A percentile compares a stretch with the other conserved stretches of the same genome.
These are phyloP conservation scores for Lutraria rhynchaena DNA, from an alignment of 1,140 invertebrate species.

Conservation along the genomic window DNA sequence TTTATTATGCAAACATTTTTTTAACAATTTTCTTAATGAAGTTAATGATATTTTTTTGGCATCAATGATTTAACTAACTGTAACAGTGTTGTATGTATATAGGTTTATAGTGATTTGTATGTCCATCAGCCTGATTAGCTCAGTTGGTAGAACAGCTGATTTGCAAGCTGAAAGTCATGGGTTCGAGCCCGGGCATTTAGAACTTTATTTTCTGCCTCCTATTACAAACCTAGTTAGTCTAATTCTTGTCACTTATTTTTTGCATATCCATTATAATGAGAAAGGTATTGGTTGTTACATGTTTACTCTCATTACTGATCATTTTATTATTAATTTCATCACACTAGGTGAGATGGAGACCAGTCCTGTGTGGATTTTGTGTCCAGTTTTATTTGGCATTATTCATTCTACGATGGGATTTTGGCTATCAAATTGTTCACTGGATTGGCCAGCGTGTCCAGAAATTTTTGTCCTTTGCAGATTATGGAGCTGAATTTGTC, in stretches of 20 bases:
- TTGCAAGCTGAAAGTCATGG: too few relatives aligned
- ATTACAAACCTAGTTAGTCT: too few relatives aligned
- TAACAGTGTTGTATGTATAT: not conserved
- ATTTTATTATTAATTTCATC: too few relatives aligned
- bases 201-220: too few relatives aligned
- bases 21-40: too few relatives aligned
- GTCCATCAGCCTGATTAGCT: too few relatives aligned
- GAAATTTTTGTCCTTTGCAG: constrained; percentile 90
- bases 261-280: not conserved
- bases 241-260: not conserved
- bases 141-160: too few relatives aligned
- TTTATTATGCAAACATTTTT: too few relatives aligned
- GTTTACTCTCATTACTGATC: too few relatives aligned
- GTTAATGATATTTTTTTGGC: not conserved
- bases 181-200: too few relatives aligned
- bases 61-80: not conserved
- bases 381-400: constrained; percentile 94
- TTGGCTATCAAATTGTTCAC: constrained; percentile 89
- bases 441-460: constrained; percentile 89
- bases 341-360: constrained; percentile 77
- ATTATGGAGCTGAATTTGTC: constrained; percentile 91
- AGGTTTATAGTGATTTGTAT: not conserved
- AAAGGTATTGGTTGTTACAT: not conserved
- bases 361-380: constrained; percentile 86
- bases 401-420: constrained; percentile 91